Evolutionary conservation across 2,888 invertebrate species (phyloP).

Genomic region (Girardia tigrina): DNA sequence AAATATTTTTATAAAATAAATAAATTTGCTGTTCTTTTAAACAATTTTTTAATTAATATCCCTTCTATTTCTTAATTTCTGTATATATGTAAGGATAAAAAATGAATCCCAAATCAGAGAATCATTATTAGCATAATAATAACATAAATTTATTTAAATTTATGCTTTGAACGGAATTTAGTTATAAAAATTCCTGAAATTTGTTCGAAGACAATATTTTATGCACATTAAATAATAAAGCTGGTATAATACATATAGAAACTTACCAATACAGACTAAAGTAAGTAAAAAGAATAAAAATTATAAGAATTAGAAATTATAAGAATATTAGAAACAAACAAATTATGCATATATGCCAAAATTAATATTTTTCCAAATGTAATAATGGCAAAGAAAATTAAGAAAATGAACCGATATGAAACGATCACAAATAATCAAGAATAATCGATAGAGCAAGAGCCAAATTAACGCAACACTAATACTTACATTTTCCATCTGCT

Average conservation of each 20-base stretch:
- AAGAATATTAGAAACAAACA: neutral
- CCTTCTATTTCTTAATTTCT: neutral
- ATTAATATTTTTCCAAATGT: neutral
- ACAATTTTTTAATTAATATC: neutral
- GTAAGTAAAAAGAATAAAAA: neutral
- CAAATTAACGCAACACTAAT: neutral
- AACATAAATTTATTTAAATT: too few species aligned
- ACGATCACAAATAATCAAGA: neutral
- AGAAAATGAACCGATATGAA: neutral
- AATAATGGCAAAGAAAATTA: neutral
- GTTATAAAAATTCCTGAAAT: too few species aligned
- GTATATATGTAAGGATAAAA: neutral
- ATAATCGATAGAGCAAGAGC: neutral
- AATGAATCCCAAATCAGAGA: neutral
- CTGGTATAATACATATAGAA: neutral
- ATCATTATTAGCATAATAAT: too few species aligned
- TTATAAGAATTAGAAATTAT: neutral
- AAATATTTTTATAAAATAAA: too few species aligned
- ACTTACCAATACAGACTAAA: slow-evolving; percentile 23
- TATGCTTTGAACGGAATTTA: too few species aligned
- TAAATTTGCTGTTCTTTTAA: too few species aligned
- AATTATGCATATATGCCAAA: neutral
- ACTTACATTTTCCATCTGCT: slow-evolving; percentile 10
- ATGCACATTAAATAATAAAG: neutral
- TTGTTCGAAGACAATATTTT: neutral